These are phyloP conservation scores for Anoura caudifer DNA, from an alignment of 2,113 vertebrate species.

Conservation along the genomic window DNA sequence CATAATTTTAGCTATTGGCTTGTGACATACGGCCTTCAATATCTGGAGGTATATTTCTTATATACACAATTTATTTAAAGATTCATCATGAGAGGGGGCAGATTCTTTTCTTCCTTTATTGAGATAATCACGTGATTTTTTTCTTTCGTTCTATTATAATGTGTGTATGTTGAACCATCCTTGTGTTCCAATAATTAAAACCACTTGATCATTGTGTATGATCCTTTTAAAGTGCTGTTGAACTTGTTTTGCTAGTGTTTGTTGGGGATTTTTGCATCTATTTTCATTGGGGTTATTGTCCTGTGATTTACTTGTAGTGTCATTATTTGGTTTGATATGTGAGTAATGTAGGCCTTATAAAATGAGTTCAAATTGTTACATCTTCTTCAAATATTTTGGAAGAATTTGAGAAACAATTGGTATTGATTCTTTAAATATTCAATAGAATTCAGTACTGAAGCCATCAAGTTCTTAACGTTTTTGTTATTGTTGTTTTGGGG, in stretches of 20 bases:
- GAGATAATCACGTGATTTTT: background rate
- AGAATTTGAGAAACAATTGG: background rate
- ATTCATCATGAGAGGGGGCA: background rate
- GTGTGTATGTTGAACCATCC: background rate
- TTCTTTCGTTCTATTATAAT: background rate
- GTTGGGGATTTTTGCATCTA: background rate
- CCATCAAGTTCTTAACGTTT: background rate
- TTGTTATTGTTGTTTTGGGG: background rate
- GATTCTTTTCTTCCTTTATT: background rate
- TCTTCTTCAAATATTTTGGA: background rate
- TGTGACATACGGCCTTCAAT: background rate
- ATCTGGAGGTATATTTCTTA: background rate
- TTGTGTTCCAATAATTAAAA: background rate
- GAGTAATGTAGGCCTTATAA: background rate
- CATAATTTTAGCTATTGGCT: background rate
- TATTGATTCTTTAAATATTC: background rate
- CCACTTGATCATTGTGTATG: background rate
- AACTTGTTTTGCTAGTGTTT: background rate
- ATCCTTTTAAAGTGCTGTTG: background rate
- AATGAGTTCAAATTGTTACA: background rate
- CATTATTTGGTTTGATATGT: too few species aligned
- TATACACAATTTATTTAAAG: background rate
- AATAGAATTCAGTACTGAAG: background rate
- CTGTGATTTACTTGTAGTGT: background rate
- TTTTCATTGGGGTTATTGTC: background rate